Evolutionary conservation across 2,888 invertebrate genomes (phyloP), one percentile per base, ranked within the genome.

Genomic region (Deilephila elpenor): DNA sequence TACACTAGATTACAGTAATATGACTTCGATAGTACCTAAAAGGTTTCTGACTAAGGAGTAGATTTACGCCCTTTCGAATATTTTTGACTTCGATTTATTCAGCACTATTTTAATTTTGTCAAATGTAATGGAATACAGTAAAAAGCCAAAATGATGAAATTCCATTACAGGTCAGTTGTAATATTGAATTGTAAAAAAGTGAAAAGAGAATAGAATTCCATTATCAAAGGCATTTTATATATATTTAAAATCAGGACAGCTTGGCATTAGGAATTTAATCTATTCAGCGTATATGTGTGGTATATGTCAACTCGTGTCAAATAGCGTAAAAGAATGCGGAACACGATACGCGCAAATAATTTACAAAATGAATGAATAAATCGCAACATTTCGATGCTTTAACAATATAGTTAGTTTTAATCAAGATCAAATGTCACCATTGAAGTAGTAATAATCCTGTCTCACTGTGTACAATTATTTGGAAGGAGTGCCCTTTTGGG

Each of bases 201-300:
- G 0, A 8, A 44, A 44, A 44, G 14, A 11, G 14, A 0, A 3
- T 1, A 44, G 14, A 44, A 44, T 44, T 2, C 44, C 44, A 44
- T 44, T 3, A 14, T 44, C 11, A 44, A 44, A 44, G 2, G 2
- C 14, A 44, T 44, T 44, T 44, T 44, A 44, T 44, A 64, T 37
- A 44, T 64, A 25, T 44, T 64, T 8, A 44, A 64, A 37, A 37
- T 14, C 44, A 20, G 19, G 20, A 64, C 44, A 19, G 20, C 37
- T 5, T 64, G 64, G 44, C 20, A 64, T 64, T 64, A 64, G 44
- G 20, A 64, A 64, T 34, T 64, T 64, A 20, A 64, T 64, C 20
- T 44, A 64, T 64, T 44, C 44, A 64, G 19, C 64, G 44, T 37
- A 44, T 64, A n/a, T n/a, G n/a, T n/a, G n/a, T n/a, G n/a, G n/a